Base-by-base conservation (phyloP, 2,113 vertebrate genomes). In the Elachura formosa region DNA sequence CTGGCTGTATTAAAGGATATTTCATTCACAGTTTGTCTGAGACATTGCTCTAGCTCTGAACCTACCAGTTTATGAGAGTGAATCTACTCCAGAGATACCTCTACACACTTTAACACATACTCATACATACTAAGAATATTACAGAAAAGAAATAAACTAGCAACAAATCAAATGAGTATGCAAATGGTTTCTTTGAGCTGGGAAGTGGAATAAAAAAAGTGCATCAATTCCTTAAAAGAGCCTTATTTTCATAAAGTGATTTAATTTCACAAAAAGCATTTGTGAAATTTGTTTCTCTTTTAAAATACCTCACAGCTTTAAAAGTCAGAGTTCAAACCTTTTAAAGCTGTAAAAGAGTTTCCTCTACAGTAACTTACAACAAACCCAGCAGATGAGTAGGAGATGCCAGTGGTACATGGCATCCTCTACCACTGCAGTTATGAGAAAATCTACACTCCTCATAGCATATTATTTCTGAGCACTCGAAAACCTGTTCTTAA, bases 21-120 rank as follows among this genome's bases (percentile, higher is more conserved):
- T 97, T 95, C 91, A 91, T 90, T 96, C 91, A 95, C 91, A 71
- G 89, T 77, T 96, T 89, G 80, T 86, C 84, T 10, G 8, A 94
- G 62, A 83, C 55, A 80, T 55, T 88, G 40, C 84, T 89, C 63
- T 55, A 83, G 59, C 67, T 66, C 67, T 25, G 58, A 85, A 62
- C 41, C 49, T 75, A 87, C 43, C 59, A 59, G 72, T 91, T 94
- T 85, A 83, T 38, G 63, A 87, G 9, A 58, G 38, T 1, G 1
- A 62, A 48, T 77, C 62, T 68, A 41, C 56, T 72, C 58, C 41
- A 85, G 71, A 84, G 61, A 58, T 49, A 87, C 41, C 51, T 54
- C 38, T 41, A 43, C 10, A 46, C 22, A 12, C 43, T 80, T 69
- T 43, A 90, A 90, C 46, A 93, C 36, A 36, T 46, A 45, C 20